Conservation (phyloP, 2,888 invertebrate genomes). For the Pristionchus exspectatus region DNA sequence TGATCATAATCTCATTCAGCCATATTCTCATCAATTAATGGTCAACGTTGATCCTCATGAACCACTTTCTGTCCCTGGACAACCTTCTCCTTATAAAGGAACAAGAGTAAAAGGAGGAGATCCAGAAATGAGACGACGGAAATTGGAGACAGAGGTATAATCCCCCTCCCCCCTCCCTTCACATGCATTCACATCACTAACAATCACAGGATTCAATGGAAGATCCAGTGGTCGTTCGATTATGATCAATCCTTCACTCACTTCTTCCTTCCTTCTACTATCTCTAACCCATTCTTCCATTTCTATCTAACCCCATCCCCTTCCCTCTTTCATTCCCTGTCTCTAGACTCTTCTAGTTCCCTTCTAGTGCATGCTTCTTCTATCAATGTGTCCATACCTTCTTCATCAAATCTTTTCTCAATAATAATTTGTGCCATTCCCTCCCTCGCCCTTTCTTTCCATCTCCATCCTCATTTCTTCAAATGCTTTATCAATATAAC, state of each 20-base stretch:
- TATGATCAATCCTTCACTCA: constrained; percentile 9
- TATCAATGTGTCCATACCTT: constrained; percentile 27
- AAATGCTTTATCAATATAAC: constrained; percentile 17
- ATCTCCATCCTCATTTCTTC: background rate
- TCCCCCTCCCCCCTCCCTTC: background rate
- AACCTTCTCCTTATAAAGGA: constrained; percentile 61
- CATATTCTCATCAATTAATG: constrained; percentile 40
- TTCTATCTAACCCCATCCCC: constrained; percentile 17
- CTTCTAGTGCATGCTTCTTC: constrained; percentile 14
- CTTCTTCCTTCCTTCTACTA: constrained; percentile 24
- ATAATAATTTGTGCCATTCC: background rate
- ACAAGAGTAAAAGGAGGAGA: constrained; percentile 59
- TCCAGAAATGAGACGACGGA: constrained; percentile 52
- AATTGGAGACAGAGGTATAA: constrained; percentile 62
- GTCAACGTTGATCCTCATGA: constrained; percentile 39
- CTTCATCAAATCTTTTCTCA: background rate
- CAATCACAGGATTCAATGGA: constrained; percentile 39
- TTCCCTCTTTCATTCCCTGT: background rate
- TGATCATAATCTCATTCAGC: background rate
- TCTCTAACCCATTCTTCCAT: background rate
- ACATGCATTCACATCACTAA: background rate
- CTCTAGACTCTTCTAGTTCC: constrained; percentile 28
- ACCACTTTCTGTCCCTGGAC: constrained; percentile 37
- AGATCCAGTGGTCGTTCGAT: constrained; percentile 12
- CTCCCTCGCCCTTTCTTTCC: constrained; percentile 2